Evolutionary conservation across 1,140 invertebrate species (phyloP).

Genomic region (Diorhabda carinulata): DNA sequence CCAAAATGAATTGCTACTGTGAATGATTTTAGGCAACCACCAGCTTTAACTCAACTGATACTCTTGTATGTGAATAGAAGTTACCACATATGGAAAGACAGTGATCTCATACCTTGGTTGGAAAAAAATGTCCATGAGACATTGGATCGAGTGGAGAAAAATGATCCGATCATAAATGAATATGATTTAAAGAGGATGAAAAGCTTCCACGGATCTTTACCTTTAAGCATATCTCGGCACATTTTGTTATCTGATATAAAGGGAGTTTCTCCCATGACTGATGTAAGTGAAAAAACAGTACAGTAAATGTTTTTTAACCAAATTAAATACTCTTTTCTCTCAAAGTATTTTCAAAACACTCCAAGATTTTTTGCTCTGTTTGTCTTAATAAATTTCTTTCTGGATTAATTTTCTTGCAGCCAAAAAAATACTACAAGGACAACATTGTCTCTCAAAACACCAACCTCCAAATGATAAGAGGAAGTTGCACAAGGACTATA

Average conservation of each 20-base stretch:
- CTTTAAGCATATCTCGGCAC: conserved; percentile 72
- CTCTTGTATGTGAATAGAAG: conserved; percentile 70
- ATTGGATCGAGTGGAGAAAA: conserved; percentile 60
- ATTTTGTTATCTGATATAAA: conserved; percentile 78
- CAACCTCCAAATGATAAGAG: too few relatives aligned
- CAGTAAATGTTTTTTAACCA: too few relatives aligned
- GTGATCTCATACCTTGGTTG: conserved; percentile 72
- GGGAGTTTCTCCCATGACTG: conserved; percentile 58
- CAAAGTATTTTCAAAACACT: too few relatives aligned
- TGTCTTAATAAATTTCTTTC: too few relatives aligned
- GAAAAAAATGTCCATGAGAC: conserved; percentile 66
- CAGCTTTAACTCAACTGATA: conserved; percentile 66
- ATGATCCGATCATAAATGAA: conserved; percentile 62
- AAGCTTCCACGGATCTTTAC: conserved; percentile 63
- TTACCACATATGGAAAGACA: conserved; percentile 76
- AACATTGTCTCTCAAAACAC: too few relatives aligned
- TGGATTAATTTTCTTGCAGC: too few relatives aligned
- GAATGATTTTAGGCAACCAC: conserved; percentile 54
- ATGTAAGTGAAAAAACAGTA: conserved; percentile 45
- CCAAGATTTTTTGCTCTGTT: too few relatives aligned
- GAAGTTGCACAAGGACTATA: too few relatives aligned
- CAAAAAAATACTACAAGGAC: too few relatives aligned
- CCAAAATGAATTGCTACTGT: too few relatives aligned
- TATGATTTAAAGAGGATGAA: conserved; percentile 59
- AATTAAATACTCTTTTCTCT: too few relatives aligned